Conservation (phyloP, 2,888 invertebrate genomes). For the Gibbula magus region DNA sequence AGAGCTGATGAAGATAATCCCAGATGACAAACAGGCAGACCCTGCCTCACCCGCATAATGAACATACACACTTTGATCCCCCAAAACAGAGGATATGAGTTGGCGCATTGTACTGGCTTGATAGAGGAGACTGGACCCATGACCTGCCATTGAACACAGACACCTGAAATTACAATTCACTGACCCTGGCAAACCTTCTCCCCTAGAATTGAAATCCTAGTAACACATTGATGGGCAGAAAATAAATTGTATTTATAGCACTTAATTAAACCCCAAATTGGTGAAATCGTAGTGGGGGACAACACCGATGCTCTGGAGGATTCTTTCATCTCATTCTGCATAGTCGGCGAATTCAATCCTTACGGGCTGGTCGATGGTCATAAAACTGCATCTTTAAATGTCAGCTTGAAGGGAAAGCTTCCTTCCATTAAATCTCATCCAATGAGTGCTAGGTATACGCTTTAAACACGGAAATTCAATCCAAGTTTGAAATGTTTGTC, state of each 20-base stretch:
- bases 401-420: neutral
- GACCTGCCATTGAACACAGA: neutral
- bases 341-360: neutral
- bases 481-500: neutral
- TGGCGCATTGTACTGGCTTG: too few relatives aligned
- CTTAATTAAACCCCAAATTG: neutral
- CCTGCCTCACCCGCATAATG: too few relatives aligned
- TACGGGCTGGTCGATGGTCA: neutral
- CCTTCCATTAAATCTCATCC: neutral
- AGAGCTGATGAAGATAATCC: too few relatives aligned
- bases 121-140: too few relatives aligned
- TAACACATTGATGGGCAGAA: neutral
- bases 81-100: too few relatives aligned
- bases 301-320: neutral
- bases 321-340: neutral
- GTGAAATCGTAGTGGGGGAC: neutral
- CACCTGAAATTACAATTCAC: neutral
- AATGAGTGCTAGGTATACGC: neutral
- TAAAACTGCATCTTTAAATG: neutral
- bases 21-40: too few relatives aligned
- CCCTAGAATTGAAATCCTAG: neutral
- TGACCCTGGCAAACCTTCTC: neutral
- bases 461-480: neutral
- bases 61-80: too few relatives aligned
- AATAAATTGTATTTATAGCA: constrained; percentile 1